phyloP scores from a whole-genome alignment of 2,888 invertebrate genomes.

The Muscina levida region DNA sequence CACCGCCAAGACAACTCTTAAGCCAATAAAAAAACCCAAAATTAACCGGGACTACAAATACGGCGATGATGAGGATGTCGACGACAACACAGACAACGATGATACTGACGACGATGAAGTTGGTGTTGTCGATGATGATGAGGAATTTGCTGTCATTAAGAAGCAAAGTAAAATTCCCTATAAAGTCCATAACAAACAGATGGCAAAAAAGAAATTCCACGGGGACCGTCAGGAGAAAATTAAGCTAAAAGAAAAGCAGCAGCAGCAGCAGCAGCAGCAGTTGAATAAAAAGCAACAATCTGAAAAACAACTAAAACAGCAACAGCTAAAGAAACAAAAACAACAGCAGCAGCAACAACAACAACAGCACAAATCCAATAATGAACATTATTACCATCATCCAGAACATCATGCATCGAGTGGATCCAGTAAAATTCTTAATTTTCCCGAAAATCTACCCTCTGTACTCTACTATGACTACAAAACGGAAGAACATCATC shows the following conservation, averaged over 20 bases:
- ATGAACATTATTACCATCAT: conserved; percentile 65
- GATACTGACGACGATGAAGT: conserved; percentile 34
- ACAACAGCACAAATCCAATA: conserved; percentile 63
- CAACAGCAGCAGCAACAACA: conserved; percentile 56
- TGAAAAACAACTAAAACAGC: conserved; percentile 62
- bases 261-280: background rate
- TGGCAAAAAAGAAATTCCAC: conserved; percentile 57
- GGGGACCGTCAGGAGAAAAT: conserved; percentile 48
- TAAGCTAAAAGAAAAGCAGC: conserved; percentile 51
- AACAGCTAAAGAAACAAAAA: conserved; percentile 43
- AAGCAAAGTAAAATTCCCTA: conserved; percentile 34
- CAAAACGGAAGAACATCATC: conserved; percentile 78
- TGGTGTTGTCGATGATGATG: conserved; percentile 43
- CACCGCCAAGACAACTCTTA: conserved; percentile 63
- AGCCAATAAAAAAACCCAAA: conserved; percentile 57
- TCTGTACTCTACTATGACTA: conserved; percentile 78
- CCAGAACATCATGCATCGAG: conserved; percentile 59
- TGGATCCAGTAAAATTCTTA: conserved; percentile 74
- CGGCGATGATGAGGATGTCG: background rate
- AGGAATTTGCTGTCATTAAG: background rate
- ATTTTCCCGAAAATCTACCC: conserved; percentile 78
- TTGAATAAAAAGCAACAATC: conserved; percentile 20
- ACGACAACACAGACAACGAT: background rate
- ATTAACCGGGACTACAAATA: conserved; percentile 61
- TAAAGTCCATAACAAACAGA: conserved; percentile 52